Evolutionary conservation across 2,113 vertebrate genomes (phyloP).

Genomic region (Mesembrinibis cayennensis): DNA sequence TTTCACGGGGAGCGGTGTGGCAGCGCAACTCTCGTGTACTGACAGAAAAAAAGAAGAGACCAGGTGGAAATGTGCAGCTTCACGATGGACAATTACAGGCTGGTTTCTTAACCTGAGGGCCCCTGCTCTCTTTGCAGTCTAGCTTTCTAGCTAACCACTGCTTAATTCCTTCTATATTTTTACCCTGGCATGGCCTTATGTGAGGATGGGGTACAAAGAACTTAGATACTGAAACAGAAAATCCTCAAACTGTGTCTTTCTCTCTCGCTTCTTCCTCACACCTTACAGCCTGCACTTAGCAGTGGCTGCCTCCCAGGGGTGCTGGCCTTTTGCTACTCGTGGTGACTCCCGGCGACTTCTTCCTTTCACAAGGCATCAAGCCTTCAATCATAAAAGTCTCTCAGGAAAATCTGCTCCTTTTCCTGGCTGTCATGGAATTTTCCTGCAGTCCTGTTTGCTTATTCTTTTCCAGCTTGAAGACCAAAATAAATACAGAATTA

Average conservation of each 20-base stretch:
- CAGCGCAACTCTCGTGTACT: rapidly evolving
- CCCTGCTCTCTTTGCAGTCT: background rate
- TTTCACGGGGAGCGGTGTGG: background rate
- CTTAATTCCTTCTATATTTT: background rate
- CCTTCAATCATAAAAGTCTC: background rate
- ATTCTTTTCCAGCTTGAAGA: background rate
- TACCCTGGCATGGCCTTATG: rapidly evolving
- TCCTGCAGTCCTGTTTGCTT: background rate
- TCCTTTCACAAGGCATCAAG: background rate
- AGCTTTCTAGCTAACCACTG: background rate
- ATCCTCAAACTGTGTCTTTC: background rate
- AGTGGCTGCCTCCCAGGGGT: background rate
- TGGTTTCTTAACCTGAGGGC: background rate
- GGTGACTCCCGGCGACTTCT: background rate
- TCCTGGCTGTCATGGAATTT: background rate
- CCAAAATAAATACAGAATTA: background rate
- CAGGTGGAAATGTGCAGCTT: background rate
- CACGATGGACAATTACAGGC: rapidly evolving
- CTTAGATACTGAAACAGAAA: background rate
- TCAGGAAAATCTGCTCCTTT: background rate
- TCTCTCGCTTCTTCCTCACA: background rate
- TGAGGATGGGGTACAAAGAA: background rate
- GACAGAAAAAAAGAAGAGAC: background rate
- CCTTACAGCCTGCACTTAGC: background rate
- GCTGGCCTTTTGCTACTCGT: background rate